phyloP scores from a whole-genome alignment of 64 coral and sea anemone genomes.

The Hydrozoanthus tunicans region DNA sequence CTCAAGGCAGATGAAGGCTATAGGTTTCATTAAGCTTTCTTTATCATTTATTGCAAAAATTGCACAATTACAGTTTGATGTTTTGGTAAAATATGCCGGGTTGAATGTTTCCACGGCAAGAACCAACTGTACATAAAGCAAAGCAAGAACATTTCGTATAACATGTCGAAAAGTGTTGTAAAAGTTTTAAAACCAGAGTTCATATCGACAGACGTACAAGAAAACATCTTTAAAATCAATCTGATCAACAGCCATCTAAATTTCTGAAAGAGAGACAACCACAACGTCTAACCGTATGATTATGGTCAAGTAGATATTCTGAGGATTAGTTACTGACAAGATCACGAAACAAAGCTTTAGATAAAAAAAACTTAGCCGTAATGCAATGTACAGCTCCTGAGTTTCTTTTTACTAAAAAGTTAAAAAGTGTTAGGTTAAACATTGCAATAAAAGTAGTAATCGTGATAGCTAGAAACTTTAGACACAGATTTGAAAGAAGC shows the following conservation, averaged over 20 bases:
- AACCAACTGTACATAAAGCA: background rate
- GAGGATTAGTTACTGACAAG: slow-evolving; percentile 27
- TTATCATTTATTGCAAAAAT: slow-evolving; percentile 5
- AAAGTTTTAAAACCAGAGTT: background rate
- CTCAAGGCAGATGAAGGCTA: background rate
- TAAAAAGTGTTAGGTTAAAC: background rate
- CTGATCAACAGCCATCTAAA: background rate
- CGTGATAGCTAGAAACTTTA: background rate
- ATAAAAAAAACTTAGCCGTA: slow-evolving; percentile 3
- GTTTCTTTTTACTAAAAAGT: slow-evolving; percentile 7
- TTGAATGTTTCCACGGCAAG: slow-evolving; percentile 49
- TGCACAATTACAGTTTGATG: slow-evolving; percentile 8
- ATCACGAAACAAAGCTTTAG: slow-evolving; percentile 48
- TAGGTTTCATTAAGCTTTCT: background rate
- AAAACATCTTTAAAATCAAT: background rate
- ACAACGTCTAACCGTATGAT: slow-evolving; percentile 19
- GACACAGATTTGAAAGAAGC: background rate
- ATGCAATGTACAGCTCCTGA: slow-evolving; percentile 7
- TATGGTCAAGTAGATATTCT: slow-evolving; percentile 16
- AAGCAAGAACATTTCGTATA: background rate
- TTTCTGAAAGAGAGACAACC: slow-evolving; percentile 13
- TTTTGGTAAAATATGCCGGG: background rate
- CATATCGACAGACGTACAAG: background rate
- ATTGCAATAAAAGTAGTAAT: background rate
- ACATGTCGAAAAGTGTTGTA: background rate